Evolutionary conservation across 2,113 vertebrate genomes (phyloP).

Genomic region (Phyllostomus discolor): DNA sequence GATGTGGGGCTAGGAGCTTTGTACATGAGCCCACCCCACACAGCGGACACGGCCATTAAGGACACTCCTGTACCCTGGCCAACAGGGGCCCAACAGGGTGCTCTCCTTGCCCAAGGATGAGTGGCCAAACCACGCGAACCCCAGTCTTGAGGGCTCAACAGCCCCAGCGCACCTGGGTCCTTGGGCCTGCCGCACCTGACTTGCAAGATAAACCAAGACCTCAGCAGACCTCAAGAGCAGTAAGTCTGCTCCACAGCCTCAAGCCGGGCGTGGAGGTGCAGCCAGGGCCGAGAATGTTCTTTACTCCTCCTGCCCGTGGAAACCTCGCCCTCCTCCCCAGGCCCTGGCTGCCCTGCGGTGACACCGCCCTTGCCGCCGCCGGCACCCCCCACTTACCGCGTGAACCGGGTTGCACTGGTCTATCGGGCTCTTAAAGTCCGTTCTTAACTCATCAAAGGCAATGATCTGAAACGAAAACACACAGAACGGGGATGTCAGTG

Average conservation of each 20-base stretch:
- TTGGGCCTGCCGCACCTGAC: not conserved
- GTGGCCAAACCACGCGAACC: not conserved
- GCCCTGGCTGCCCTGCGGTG: not conserved
- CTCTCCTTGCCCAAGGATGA: not conserved
- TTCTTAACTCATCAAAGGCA: conserved; percentile 96
- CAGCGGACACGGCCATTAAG: accelerated
- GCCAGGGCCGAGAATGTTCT: not conserved
- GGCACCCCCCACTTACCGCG: conserved; percentile 85
- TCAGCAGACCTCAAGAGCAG: not conserved
- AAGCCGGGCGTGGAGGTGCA: not conserved
- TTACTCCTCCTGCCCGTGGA: not conserved
- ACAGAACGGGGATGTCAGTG: not conserved
- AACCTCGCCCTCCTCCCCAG: not conserved
- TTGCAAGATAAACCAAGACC: not conserved
- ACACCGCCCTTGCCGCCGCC: not conserved
- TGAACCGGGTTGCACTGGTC: conserved; percentile 98
- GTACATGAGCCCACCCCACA: not conserved
- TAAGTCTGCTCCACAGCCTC: too few species aligned
- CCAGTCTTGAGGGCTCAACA: not conserved
- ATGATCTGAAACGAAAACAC: conserved; percentile 90
- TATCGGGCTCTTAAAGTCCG: conserved; percentile 98
- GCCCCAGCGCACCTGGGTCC: too few species aligned
- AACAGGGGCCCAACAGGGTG: too few species aligned
- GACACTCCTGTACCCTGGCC: too few species aligned
- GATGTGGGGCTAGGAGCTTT: not conserved